phyloP scores from a whole-genome alignment of 2,113 vertebrate species.

The Grammomys dolichurus region DNA sequence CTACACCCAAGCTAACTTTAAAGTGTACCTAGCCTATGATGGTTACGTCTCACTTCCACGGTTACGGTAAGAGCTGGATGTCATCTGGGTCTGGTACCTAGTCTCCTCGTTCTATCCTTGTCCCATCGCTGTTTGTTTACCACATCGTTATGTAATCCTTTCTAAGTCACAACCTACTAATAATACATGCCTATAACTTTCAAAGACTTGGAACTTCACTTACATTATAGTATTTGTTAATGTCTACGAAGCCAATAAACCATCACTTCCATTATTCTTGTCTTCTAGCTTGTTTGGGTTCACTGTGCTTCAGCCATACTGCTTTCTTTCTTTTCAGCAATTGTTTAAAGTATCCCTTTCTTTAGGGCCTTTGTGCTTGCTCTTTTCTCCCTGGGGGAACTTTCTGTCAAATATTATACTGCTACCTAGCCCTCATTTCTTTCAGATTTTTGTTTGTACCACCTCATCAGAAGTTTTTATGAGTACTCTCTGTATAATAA shows the following conservation, averaged over 20 bases:
- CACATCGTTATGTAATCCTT: background rate
- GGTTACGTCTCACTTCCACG: background rate
- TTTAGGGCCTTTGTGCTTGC: background rate
- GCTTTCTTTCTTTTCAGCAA: conserved; percentile 1
- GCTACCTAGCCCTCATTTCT: conserved; percentile 27
- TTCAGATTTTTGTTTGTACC: conserved; percentile 41
- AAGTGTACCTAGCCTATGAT: conserved; percentile 27
- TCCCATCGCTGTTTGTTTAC: background rate
- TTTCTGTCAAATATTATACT: background rate
- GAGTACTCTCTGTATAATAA: background rate
- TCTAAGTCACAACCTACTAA: background rate
- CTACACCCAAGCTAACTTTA: background rate
- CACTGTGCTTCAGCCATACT: background rate
- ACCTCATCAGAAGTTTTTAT: conserved; percentile 18
- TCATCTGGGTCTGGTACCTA: conserved; percentile 24
- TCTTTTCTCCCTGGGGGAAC: background rate
- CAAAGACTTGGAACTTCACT: background rate
- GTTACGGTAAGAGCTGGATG: background rate
- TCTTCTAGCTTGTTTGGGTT: background rate
- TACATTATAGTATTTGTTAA: conserved; percentile 29
- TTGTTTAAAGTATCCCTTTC: background rate
- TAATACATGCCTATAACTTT: background rate
- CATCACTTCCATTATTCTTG: background rate
- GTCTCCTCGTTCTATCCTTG: background rate
- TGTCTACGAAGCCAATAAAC: background rate